Conservation (phyloP, 2,113 vertebrate species). For the Osmerus eperlanus region DNA sequence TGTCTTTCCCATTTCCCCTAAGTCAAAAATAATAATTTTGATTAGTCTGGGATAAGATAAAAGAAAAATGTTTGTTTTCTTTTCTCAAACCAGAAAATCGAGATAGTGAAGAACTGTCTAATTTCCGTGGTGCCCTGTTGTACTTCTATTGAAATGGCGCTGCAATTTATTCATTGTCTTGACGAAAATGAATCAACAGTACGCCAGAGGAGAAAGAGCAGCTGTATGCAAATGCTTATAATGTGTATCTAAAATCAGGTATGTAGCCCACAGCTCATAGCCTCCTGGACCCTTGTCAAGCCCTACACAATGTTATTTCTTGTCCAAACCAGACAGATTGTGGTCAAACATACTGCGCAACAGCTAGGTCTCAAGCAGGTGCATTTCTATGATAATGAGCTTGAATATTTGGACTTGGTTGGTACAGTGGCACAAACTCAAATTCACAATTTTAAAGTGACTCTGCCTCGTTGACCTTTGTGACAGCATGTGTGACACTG, state of each 20-base stretch:
- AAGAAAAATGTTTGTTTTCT: constrained; percentile 3
- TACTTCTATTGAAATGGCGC: constrained; percentile 4
- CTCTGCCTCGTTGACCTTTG: constrained; percentile 20
- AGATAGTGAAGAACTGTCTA: neutral
- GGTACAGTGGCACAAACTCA: too few species aligned
- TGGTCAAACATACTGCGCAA: constrained; percentile 2
- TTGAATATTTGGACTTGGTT: too few species aligned
- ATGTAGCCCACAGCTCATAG: neutral
- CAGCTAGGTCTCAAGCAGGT: constrained; percentile 1
- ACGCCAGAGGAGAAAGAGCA: constrained; percentile 1
- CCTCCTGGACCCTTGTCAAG: constrained; percentile 9
- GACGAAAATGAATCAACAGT: neutral
- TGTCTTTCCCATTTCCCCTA: neutral
- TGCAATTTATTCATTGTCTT: constrained; percentile 12
- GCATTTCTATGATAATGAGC: too few species aligned
- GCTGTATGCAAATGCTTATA: neutral
- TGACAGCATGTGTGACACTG: constrained; percentile 24
- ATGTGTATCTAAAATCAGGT: constrained; percentile 5
- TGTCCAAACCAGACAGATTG: constrained; percentile 26
- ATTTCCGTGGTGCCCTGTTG: neutral
- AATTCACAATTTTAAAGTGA: neutral
- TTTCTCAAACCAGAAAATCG: constrained; percentile 9
- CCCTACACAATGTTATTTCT: constrained; percentile 4
- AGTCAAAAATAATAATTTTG: neutral
- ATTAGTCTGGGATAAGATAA: constrained; percentile 8